Percentiles rank a stretch among this genome's conserved stretches.
Evolutionary conservation across 2,888 invertebrate genomes (phyloP).

Genomic region (Protophormia terraenovae): DNA sequence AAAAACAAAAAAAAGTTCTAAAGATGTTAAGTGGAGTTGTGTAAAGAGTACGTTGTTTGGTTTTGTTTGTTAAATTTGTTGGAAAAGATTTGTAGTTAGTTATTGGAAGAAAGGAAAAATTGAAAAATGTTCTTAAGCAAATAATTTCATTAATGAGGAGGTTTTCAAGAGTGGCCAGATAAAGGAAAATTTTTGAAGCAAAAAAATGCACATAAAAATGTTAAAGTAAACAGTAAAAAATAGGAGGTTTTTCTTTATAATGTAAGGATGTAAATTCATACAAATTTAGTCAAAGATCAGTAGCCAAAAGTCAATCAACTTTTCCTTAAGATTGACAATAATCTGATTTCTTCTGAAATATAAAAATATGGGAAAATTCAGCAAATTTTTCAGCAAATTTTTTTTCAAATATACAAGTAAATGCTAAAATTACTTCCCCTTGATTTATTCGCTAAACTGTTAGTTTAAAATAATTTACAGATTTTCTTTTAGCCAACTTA

Average conservation of each 20-base stretch:
- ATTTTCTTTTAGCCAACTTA: conserved; percentile 2
- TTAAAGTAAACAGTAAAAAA: no score
- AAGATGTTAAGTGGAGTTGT: conserved; percentile 10
- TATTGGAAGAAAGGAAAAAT: background rate
- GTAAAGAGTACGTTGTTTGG: conserved; percentile 12
- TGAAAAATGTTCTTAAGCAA: conserved; percentile 1
- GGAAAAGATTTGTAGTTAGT: conserved; percentile 44
- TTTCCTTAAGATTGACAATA: no score
- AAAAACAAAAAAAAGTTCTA: background rate
- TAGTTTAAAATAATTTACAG: background rate
- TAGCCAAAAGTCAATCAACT: no score
- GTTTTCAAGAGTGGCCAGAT: background rate
- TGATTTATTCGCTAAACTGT: background rate
- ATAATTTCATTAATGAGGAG: conserved; percentile 6
- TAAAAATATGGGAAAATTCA: no score
- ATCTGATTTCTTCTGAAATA: no score
- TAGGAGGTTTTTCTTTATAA: no score
- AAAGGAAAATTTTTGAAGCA: background rate
- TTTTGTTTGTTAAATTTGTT: conserved; percentile 53
- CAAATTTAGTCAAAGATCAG: no score
- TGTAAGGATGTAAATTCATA: no score
- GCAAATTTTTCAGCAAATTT: background rate
- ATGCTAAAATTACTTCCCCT: background rate
- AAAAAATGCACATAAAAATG: background rate
- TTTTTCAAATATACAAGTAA: background rate